phyloP scores from a whole-genome alignment of 1,140 invertebrate species.

The Drosophila cardini region DNA sequence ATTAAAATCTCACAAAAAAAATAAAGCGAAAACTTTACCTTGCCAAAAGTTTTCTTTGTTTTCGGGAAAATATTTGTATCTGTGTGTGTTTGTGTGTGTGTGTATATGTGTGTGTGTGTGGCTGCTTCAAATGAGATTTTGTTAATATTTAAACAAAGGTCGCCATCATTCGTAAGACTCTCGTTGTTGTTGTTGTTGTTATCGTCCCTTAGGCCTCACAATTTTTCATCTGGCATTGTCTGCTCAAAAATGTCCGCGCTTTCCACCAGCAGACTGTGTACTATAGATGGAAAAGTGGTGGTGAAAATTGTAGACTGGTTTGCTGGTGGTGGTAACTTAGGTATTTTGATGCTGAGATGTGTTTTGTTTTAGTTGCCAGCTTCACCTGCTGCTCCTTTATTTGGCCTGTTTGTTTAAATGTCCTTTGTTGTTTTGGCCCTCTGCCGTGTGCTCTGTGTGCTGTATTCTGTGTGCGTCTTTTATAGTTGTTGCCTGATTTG shows the following conservation, averaged over 20 bases:
- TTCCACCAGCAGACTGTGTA: too few relatives aligned
- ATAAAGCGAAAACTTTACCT: conserved; percentile 49
- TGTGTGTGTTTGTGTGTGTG: conserved; percentile 9
- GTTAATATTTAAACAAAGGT: conserved; percentile 70
- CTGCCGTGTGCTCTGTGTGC: too few relatives aligned
- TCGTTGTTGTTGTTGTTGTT: conserved; percentile 28
- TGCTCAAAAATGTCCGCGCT: conserved; percentile 48
- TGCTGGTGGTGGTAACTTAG: neutral
- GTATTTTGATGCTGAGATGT: conserved; percentile 25
- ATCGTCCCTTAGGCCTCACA: conserved; percentile 52
- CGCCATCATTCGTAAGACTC: conserved; percentile 38
- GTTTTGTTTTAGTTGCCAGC: conserved; percentile 48
- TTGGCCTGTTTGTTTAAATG: conserved; percentile 4
- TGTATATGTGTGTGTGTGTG: conserved; percentile 35
- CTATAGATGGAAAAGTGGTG: neutral
- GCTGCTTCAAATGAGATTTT: conserved; percentile 47
- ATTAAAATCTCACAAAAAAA: conserved; percentile 67
- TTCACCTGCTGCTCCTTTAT: conserved; percentile 18
- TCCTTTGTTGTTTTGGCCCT: conserved; percentile 12
- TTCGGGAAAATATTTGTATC: neutral
- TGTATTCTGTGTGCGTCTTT: conserved; percentile 36
- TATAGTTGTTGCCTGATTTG: conserved; percentile 57
- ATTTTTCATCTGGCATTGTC: conserved; percentile 59
- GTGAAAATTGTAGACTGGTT: too few relatives aligned
- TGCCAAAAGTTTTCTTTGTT: conserved; percentile 48